phyloP scores from a whole-genome alignment of 2,113 vertebrate species.

The Epinephelus fuscoguttatus region DNA sequence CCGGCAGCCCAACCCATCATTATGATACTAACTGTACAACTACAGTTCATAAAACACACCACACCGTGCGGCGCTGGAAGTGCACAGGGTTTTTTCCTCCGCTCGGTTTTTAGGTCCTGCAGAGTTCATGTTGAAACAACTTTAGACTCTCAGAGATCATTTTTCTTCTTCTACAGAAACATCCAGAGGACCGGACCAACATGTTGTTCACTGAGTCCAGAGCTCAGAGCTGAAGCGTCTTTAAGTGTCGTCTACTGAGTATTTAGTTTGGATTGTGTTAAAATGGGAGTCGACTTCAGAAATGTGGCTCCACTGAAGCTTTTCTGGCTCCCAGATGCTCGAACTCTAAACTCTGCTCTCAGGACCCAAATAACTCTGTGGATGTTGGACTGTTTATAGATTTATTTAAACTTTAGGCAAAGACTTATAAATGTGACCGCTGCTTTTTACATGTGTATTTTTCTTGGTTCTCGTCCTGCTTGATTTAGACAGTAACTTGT shows the following conservation, averaged over 20 bases:
- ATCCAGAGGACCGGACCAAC: not conserved
- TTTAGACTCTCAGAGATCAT: not conserved
- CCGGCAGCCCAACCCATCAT: conserved; percentile 39
- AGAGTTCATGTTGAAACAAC: conserved; percentile 27
- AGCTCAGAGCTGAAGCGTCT: conserved; percentile 12
- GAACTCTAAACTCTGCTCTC: conserved; percentile 13
- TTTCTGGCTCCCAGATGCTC: conserved; percentile 21
- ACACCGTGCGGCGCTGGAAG: not conserved
- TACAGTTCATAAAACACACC: conserved; percentile 37
- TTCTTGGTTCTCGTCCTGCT: not conserved
- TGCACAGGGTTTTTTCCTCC: not conserved
- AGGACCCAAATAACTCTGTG: conserved; percentile 31
- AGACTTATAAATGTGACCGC: conserved; percentile 17
- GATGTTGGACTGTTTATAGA: conserved; percentile 17
- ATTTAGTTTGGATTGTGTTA: conserved; percentile 39
- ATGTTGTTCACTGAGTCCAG: not conserved
- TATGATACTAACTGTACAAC: conserved; percentile 37
- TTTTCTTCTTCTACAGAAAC: conserved; percentile 4
- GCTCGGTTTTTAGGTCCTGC: conserved; percentile 7
- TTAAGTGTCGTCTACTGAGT: not conserved
- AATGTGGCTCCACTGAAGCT: conserved; percentile 18
- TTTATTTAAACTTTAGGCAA: conserved; percentile 20
- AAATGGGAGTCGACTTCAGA: conserved; percentile 17
- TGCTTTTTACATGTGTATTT: not conserved
- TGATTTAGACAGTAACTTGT: not conserved